These are phyloP conservation scores for Dreissena polymorpha DNA, from an alignment of 1,140 invertebrate genomes.

Conservation along the genomic window DNA sequence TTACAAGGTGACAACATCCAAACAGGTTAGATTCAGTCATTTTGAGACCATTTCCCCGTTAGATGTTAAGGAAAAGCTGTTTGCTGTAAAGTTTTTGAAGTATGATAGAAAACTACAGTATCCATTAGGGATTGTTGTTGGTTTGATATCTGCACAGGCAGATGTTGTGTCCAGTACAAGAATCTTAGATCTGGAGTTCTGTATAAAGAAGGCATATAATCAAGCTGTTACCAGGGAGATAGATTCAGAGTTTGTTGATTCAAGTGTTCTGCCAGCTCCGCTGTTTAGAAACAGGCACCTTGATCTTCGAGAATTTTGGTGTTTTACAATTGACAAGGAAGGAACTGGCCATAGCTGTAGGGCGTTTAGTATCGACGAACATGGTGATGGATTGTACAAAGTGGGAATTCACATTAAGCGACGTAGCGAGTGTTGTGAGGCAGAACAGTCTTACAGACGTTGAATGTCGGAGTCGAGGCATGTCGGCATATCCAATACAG, in stretches of 20 bases:
- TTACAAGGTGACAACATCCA: slow-evolving; percentile 67
- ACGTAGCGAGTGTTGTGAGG: slow-evolving; percentile 75
- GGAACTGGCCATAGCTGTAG: slow-evolving; percentile 99
- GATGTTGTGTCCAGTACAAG: slow-evolving; percentile 62
- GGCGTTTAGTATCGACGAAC: slow-evolving; percentile 87
- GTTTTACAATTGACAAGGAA: slow-evolving; percentile 97
- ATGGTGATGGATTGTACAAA: slow-evolving; percentile 64
- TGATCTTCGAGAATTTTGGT: slow-evolving; percentile 82
- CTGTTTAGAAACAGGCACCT: slow-evolving; percentile 83
- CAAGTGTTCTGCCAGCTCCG: slow-evolving; percentile 56
- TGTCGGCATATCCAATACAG: slow-evolving; percentile 65
- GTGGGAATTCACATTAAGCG: slow-evolving; percentile 76
- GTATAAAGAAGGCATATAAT: slow-evolving; percentile 59
- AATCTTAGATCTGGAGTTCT: slow-evolving; percentile 69
- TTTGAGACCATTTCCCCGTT: slow-evolving; percentile 64
- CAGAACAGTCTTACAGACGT: slow-evolving; percentile 69
- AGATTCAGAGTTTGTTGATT: slow-evolving; percentile 38
- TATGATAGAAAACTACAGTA: slow-evolving; percentile 67
- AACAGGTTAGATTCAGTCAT: slow-evolving; percentile 62
- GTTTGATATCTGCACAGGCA: slow-evolving; percentile 61
- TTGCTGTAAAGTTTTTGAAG: slow-evolving; percentile 74
- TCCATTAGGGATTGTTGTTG: slow-evolving; percentile 73
- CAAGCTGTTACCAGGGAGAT: slow-evolving; percentile 53
- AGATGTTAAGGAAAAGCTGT: slow-evolving; percentile 63
- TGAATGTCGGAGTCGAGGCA: slow-evolving; percentile 69